Evolutionary conservation across 2,888 invertebrate species (phyloP).

Genomic region (Monoplex corrugatus): DNA sequence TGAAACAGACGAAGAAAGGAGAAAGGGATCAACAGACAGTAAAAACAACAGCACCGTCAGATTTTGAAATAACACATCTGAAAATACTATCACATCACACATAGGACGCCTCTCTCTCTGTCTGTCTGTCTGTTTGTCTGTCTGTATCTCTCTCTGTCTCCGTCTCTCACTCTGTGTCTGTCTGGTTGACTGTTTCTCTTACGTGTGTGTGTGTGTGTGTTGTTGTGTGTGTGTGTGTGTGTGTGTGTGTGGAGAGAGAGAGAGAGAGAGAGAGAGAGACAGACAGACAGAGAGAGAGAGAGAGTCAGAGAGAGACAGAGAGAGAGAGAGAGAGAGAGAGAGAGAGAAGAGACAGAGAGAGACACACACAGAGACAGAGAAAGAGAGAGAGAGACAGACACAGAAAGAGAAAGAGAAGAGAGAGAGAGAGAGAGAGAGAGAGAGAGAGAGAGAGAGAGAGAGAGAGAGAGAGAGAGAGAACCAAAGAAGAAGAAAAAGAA

Average conservation of each 20-base stretch:
- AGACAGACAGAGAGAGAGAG: not conserved
- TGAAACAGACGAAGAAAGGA: too few species aligned
- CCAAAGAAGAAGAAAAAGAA: not conserved
- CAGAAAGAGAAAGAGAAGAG: not conserved
- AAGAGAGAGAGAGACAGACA: not conserved
- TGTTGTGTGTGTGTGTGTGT: too few species aligned
- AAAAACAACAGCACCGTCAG: too few species aligned
- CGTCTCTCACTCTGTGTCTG: not conserved
- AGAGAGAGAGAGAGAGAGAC: not conserved
- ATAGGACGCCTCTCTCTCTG: not conserved
- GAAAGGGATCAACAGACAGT: too few species aligned
- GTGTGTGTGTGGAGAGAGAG: not conserved
- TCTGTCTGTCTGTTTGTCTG: not conserved
- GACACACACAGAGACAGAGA: not conserved
- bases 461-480: constrained; percentile 14
- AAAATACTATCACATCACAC: too few species aligned
- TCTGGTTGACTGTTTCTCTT: not conserved
- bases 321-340: not conserved
- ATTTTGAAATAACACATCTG: too few species aligned
- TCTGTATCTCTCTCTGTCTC: too few species aligned
- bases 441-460: not conserved
- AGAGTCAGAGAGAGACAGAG: not conserved
- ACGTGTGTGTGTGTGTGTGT: not conserved
- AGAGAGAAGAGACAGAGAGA: not conserved
- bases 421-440: not conserved